Evolutionary conservation across 2,888 invertebrate species (phyloP).

Genomic region (Sisyra nigra): DNA sequence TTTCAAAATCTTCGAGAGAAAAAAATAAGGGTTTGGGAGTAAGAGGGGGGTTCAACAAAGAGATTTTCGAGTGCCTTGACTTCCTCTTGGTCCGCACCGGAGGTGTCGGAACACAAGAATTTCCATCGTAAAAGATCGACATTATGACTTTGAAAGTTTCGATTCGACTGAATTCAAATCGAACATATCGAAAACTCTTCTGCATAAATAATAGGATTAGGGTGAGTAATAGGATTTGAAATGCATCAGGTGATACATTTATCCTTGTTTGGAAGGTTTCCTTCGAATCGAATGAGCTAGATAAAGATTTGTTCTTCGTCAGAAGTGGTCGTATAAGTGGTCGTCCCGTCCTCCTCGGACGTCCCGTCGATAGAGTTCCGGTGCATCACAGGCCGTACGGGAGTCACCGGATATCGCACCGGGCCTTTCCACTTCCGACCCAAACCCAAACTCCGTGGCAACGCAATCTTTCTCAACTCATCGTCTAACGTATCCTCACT

Average conservation of each 20-base stretch:
- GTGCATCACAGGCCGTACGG: slow-evolving; percentile 16
- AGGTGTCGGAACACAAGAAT: no score
- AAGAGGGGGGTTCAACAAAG: no score
- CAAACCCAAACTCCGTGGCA: slow-evolving; percentile 40
- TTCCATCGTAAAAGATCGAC: no score
- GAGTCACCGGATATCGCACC: slow-evolving; percentile 46
- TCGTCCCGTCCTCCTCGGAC: slow-evolving; percentile 25
- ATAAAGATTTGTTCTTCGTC: slow-evolving; percentile 52
- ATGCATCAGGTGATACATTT: no score
- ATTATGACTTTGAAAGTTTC: no score
- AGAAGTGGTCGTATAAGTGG: slow-evolving; percentile 31
- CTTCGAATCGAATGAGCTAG: slow-evolving; percentile 17
- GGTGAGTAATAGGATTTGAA: no score
- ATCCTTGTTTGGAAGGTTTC: no score
- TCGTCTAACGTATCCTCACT: not conserved
- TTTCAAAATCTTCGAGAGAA: slow-evolving; percentile 50
- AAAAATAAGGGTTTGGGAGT: slow-evolving; percentile 2
- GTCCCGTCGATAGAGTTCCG: slow-evolving; percentile 17
- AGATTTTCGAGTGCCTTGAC: not conserved
- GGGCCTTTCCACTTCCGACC: slow-evolving; percentile 45
- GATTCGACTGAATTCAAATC: no score
- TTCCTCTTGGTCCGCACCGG: not conserved
- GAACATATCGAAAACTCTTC: no score
- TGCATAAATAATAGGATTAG: no score
- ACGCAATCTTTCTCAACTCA: slow-evolving; percentile 23